Evolutionary conservation across 2,797 vertebrate species (phyloP).

Genomic region (Macroramphosus scolopax): DNA sequence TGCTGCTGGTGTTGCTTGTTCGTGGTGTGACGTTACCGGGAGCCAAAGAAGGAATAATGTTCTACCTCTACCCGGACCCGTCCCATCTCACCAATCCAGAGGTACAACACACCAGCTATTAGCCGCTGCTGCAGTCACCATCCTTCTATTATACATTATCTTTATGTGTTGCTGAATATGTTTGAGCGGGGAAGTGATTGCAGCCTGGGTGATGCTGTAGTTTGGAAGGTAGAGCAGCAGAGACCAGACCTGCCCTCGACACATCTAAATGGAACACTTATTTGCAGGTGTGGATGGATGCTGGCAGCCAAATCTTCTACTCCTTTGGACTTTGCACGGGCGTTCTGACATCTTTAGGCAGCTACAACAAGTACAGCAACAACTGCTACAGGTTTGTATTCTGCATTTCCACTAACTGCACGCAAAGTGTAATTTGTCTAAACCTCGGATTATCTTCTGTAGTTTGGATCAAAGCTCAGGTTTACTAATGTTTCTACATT

Average conservation of each 20-base stretch:
- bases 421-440: too few species aligned
- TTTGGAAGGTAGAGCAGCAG: too few species aligned
- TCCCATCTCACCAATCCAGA: conserved; percentile 86
- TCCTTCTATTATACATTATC: neutral
- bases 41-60: conserved; percentile 87
- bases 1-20: conserved; percentile 89
- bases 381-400: conserved; percentile 78
- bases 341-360: conserved; percentile 77
- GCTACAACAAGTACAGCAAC: conserved; percentile 81
- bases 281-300: conserved; percentile 84
- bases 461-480: neutral
- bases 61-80: conserved; percentile 94
- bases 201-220: too few species aligned
- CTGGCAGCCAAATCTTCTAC: conserved; percentile 82
- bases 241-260: too few species aligned
- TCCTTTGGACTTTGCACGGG: conserved; percentile 80
- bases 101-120: conserved; percentile 43
- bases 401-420: neutral
- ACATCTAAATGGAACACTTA: too few species aligned
- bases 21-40: conserved; percentile 91
- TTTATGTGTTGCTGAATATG: neutral
- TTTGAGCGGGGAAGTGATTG: too few species aligned
- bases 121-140: neutral
- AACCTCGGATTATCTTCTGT: too few species aligned
- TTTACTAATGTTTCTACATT: conserved; percentile 1